Evolutionary conservation across 1,140 invertebrate species (phyloP).

Genomic region (Helicorthomorpha holstii): DNA sequence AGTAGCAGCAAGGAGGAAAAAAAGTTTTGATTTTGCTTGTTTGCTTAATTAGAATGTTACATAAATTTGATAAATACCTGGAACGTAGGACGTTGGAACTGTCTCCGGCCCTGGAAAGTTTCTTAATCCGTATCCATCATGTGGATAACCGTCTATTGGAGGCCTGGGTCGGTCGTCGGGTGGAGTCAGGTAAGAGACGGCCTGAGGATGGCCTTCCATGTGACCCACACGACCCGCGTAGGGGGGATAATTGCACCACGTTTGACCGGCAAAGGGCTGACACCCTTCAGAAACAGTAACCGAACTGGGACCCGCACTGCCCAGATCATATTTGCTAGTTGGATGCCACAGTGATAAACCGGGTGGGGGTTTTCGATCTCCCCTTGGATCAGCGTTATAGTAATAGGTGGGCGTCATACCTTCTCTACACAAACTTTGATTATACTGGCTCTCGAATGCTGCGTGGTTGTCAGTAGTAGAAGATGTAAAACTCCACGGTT

Average conservation of each 20-base stretch:
- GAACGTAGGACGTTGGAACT: conserved; percentile 57
- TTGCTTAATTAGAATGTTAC: too few relatives aligned
- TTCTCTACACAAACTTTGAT: conserved; percentile 35
- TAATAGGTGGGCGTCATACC: conserved; percentile 54
- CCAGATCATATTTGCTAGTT: conserved; percentile 22
- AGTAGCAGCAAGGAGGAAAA: too few relatives aligned
- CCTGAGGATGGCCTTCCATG: conserved; percentile 21
- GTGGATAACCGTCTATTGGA: conserved; percentile 48
- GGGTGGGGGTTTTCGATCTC: conserved; percentile 28
- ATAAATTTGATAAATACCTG: conserved; percentile 34
- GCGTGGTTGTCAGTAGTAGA: conserved; percentile 23
- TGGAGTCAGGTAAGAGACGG: conserved; percentile 31
- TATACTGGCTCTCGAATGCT: conserved; percentile 32
- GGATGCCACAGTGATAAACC: conserved; percentile 47
- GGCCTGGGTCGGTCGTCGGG: conserved; percentile 44
- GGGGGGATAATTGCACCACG: conserved; percentile 51
- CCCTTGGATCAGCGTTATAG: conserved; percentile 34
- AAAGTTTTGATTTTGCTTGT: too few relatives aligned
- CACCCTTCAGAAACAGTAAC: conserved; percentile 37
- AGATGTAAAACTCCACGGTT: conserved; percentile 45
- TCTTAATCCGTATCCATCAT: conserved; percentile 50
- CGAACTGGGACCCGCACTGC: conserved; percentile 26
- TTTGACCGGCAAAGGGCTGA: conserved; percentile 41
- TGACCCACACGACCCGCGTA: conserved; percentile 26
- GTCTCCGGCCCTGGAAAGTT: conserved; percentile 53